phyloP scores from a whole-genome alignment of 1,140 invertebrate genomes.

The Leptinotarsa undecemlineata region DNA sequence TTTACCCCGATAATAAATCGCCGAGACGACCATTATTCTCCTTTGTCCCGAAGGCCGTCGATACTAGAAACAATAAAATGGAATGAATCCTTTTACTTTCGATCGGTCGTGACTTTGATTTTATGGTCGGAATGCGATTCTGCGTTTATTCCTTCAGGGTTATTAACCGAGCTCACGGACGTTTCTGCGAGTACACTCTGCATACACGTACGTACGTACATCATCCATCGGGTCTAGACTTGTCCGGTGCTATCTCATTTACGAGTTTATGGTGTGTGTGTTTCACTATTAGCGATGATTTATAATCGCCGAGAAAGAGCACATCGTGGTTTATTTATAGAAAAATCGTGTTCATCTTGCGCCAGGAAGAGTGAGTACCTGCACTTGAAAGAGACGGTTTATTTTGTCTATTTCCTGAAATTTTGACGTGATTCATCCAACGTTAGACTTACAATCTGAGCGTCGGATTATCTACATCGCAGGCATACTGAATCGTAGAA shows the following conservation, averaged over 20 bases:
- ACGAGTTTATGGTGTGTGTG: background rate
- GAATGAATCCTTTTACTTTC: conserved; percentile 5
- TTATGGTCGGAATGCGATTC: background rate
- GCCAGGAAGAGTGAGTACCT: background rate
- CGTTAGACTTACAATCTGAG: no score
- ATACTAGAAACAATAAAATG: background rate
- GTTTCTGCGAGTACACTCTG: background rate
- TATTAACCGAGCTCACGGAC: conserved; percentile 6
- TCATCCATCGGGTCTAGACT: no score
- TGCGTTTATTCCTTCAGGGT: conserved; percentile 2
- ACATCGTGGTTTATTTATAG: background rate
- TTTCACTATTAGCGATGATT: background rate
- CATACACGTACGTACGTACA: background rate
- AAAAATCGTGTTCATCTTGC: background rate
- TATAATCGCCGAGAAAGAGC: background rate
- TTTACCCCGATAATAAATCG: no score
- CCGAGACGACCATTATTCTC: background rate
- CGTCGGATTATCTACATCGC: no score
- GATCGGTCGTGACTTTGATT: background rate
- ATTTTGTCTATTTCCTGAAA: no score
- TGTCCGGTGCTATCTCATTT: background rate
- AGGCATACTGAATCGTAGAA: no score
- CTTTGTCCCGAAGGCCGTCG: background rate
- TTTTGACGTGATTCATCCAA: no score
- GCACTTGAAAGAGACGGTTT: background rate